Evolutionary conservation across 2,888 invertebrate species (phyloP), one percentile per base, ranked within the genome.

Genomic region (Campopleginae sp.): DNA sequence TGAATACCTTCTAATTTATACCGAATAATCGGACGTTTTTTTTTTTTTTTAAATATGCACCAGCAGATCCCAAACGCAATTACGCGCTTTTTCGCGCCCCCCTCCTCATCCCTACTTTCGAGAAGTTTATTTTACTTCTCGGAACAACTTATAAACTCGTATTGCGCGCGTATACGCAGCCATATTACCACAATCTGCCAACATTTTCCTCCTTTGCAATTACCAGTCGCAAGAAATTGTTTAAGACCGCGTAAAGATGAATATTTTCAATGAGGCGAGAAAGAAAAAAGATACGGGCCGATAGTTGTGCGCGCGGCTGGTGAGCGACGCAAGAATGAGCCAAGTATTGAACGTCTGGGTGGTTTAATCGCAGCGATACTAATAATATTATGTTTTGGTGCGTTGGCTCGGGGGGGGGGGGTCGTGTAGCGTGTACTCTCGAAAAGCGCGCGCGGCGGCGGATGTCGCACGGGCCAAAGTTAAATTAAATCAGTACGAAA

Each of bases 401-500:
- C 65, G 75, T 81, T 85, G 63, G 51, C 75, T 27, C 23, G 80
- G 23, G n/a, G 8, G 0, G 8, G 8, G 33, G 4, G 38, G 54
- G 81, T 66, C 58, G 77, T 80, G 74, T 54, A 75, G 80, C 61
- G 42, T 80, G 54, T 74, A 63, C 80, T 83, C 81, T 83, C 81
- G 85, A 89, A 90, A 91, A 58, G 90, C 48, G 14, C n/a, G n/a
- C n/a, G n/a, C n/a, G n/a, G n/a, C 86, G 88, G 90, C 92, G 93
- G 93, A 93, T 92, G 93, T 92, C 91, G 91, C 91, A 88, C 90
- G 91, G 89, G 90, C 92, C 92, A 93, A 93, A 93, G 93, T 93
- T 93, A 93, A 93, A 94, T 94, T 94, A 93, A 93, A 93, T 93
- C 93, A 91, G 90, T 86, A 90, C 90, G 90, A 90, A 91, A 91